Percentiles rank a stretch among this genome's conserved stretches.
These are phyloP conservation scores for Liodrosophila aerea DNA, from an alignment of 2,888 invertebrate genomes.

Conservation along the genomic window DNA sequence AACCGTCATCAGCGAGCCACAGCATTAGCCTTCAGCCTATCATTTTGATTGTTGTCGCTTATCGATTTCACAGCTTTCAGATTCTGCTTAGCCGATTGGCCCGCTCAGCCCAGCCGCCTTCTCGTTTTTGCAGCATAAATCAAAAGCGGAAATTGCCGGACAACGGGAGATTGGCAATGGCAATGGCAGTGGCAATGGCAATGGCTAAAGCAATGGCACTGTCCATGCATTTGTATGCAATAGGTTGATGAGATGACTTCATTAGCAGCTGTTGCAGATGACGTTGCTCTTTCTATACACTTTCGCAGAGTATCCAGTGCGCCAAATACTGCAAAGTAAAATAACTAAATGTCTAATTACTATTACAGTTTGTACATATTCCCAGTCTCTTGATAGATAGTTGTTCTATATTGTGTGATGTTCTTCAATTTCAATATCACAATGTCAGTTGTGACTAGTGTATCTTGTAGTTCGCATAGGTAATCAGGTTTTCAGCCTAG, in stretches of 20 bases:
- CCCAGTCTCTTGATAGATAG: too few relatives aligned
- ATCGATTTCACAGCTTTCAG: slow-evolving; percentile 25
- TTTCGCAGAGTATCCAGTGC: too few relatives aligned
- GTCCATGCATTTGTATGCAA: slow-evolving; percentile 48
- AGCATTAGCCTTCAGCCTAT: slow-evolving; percentile 19
- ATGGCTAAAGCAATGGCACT: slow-evolving; percentile 32
- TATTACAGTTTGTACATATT: too few relatives aligned
- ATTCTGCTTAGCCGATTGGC: slow-evolving; percentile 14
- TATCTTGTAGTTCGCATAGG: too few relatives aligned
- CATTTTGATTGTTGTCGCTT: slow-evolving; percentile 31
- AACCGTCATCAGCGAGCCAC: neutral
- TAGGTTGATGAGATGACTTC: slow-evolving; percentile 65
- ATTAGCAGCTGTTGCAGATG: slow-evolving; percentile 58
- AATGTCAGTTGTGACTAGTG: too few relatives aligned
- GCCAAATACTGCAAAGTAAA: too few relatives aligned
- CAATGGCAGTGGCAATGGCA: too few relatives aligned
- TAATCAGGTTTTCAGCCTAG: too few relatives aligned
- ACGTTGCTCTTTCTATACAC: neutral
- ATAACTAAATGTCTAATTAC: too few relatives aligned
- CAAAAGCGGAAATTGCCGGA: slow-evolving; percentile 64
- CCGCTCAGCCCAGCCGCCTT: neutral
- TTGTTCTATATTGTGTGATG: too few relatives aligned
- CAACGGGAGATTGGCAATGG: slow-evolving; percentile 54
- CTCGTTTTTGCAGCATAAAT: slow-evolving; percentile 56
- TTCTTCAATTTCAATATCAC: too few relatives aligned